Base-by-base conservation (phyloP, 2,113 vertebrate species). In the Acrocephalus arundinaceus region DNA sequence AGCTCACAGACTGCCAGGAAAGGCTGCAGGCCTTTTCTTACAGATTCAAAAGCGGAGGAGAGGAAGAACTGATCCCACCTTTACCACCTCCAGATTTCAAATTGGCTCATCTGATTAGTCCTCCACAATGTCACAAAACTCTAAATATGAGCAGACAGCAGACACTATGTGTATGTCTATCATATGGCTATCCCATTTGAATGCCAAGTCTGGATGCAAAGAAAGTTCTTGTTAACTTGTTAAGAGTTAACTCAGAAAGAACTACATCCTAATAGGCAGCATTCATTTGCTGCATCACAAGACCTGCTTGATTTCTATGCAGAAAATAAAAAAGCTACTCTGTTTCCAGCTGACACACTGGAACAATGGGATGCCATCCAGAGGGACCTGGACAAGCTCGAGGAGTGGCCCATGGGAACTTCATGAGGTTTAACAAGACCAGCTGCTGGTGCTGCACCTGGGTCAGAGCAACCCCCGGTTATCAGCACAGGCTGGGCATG, bases 401-500 rank as follows among this genome's bases (percentile, higher is more conserved):
- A 39, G 11, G 2, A 68, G 11, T 15, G 9, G 19, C 0, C 46
- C 18, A 6, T 1, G 4, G 15, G 46, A 67, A 30, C 0, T 1
- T 17, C 19, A 46, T 12, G 14, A n/a, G 1, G 3, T 15, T 15
- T n/a, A 33, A 49, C 11, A 46, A 46, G 16, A 1, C 33, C 61
- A 52, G 5, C 28, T 39, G 46, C 39, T 52, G 39, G 5, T 46
- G 11, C 61, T 89, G 28, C 20, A 20, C 9, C 11, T n/a, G 77
- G 9, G 9, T 9, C 1, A 2, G 70, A 3, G 0, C 33, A 89
- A 0, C 0, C 37, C 19, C 27, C 0, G 0, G 5, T 17, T 17
- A 7, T 1, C 68, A 52, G 37, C 68, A 3, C 52, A 74, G 68
- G 68, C 59, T 81, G 76, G 24, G 28, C 24, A 48, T 48, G 21